Evolutionary conservation across 2,888 invertebrate genomes (phyloP), one percentile per base, ranked within the genome.

Genomic region (Gymnoscelis rufifasciata): DNA sequence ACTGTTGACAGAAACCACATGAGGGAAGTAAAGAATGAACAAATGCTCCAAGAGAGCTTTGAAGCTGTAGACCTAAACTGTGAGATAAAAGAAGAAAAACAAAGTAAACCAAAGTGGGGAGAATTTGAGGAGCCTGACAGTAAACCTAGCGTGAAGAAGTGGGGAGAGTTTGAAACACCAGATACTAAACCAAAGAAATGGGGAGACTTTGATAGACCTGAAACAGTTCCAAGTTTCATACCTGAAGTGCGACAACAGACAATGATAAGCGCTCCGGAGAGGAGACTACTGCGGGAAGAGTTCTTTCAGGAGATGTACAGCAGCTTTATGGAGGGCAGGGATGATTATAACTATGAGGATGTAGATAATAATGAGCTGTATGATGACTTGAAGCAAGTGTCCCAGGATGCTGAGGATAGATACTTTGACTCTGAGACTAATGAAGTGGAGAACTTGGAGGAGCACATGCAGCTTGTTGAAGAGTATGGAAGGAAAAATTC

Each of bases 341-440:
- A 97, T 78, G 94, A 95, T 56, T 94, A 96, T 81, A 95, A 97
- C 78, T 97, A 97, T 68, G 87, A 91, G 28, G 84, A 89, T 52
- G 93, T 97, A 2, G 97, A 97, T 74, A 89, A 92, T 58, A 94
- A 96, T 83, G 91, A 93, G 31, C 92, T 92, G 41, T 94, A 94
- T 77, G 97, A 97, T 52, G 92, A 93, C 47, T 90, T 93, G 41
- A 78, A 92, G 48, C 92, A 92, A 64, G 71, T 80, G 10, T 75
- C 81, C 30, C 92, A 92, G 62, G 97, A 97, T 79, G 94, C 93
- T 57, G 96, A 97, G 78, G 97, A 97, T 61, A 93, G 92, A 68
- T 97, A 97, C 75, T 97, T 97, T 84, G 96, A 96, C 74, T 92
- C 93, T 2, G 96, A 96, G 73, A 90, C 91, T 15, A 92, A 93